Base-by-base conservation (phyloP, 2,888 invertebrate genomes). In the Melolontha melolontha region DNA sequence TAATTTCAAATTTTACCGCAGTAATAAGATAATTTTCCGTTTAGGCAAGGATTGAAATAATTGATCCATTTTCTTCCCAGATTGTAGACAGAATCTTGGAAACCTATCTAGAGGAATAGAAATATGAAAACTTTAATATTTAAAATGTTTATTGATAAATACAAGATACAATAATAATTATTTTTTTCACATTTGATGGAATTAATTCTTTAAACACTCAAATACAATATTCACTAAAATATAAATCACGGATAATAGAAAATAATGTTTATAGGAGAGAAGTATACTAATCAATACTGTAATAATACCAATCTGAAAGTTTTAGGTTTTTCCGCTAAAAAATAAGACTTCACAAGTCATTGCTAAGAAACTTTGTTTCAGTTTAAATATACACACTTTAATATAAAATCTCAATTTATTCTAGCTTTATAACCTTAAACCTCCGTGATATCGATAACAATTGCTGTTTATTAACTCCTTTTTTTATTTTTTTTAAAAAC, bases 391-490 rank as follows among this genome's bases (percentile, higher is more conserved):
- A 72, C 70, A 69, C 63, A 63, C 59, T 44, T 65, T 59, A 52
- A 69, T 63, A 73, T 74, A 74, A 74, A 73, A 74, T 76, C 71
- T 75, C 69, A 72, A 55, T 66, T 74, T 71, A 71, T 67, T 69
- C 70, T 71, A 71, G 66, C 68, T 67, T 34, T 69, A 71, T 71
- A 75, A 76, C 73, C 74, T 70, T 70, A 74, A 75, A 77, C 73
- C 77, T 76, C 75, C 72, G 77, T 77, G 78, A 79, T 77, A 77
- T 76, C 73, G 69, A 75, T 79, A 79, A 79, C 79, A 79, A 79
- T 77, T 79, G 78, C 79, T 76, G 77, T 77, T 71, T 57, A 65
- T 57, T 66, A 47, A 62, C 47, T 62, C 7, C 22, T 66, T 66
- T 66, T 59, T 52, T 29, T 40, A 40, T 17, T 42, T 51, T 59